Percentiles rank a stretch among this genome's conserved stretches.
Conservation (phyloP, 2,113 vertebrate genomes). For the Halichoeres trimaculatus region DNA sequence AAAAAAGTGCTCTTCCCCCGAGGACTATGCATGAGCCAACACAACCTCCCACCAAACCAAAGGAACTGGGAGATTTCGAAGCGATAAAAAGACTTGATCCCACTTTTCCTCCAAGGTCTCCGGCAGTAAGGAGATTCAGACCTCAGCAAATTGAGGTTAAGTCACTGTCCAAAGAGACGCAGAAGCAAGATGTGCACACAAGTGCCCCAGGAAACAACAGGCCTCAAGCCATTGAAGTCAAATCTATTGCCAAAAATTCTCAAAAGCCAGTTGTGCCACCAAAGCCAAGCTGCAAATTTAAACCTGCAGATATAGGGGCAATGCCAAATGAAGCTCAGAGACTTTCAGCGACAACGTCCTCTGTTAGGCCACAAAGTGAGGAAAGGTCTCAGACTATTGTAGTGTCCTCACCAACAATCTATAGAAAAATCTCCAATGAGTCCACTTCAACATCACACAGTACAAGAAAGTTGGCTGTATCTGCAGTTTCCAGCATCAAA, state of each 20-base stretch:
- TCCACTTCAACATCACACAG: constrained; percentile 60
- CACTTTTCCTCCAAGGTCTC: constrained; percentile 72
- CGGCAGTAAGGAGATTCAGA: constrained; percentile 67
- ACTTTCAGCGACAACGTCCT: constrained; percentile 40
- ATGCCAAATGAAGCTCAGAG: constrained; percentile 64
- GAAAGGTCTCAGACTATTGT: constrained; percentile 74
- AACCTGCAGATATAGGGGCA: constrained; percentile 72
- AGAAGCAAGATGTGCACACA: constrained; percentile 56
- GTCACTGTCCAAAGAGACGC: constrained; percentile 70
- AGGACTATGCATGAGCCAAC: constrained; percentile 47
- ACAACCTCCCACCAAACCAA: constrained; percentile 32
- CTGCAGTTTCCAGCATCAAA: constrained; percentile 79
- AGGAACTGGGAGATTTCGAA: constrained; percentile 67
- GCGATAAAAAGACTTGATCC: constrained; percentile 72
- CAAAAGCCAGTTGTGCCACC: constrained; percentile 79
- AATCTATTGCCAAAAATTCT: constrained; percentile 80
- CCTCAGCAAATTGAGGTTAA: constrained; percentile 77
- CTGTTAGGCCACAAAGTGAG: constrained; percentile 64
- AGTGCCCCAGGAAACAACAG: constrained; percentile 50
- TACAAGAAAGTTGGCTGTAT: constrained; percentile 77
- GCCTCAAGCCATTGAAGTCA: constrained; percentile 80
- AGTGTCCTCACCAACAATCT: constrained; percentile 71
- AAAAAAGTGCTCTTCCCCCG: constrained; percentile 18
- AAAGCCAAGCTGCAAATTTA: constrained; percentile 81
- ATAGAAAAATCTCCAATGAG: constrained; percentile 75